Conservation (phyloP, 2,113 vertebrate genomes). For the Promerops cafer region DNA sequence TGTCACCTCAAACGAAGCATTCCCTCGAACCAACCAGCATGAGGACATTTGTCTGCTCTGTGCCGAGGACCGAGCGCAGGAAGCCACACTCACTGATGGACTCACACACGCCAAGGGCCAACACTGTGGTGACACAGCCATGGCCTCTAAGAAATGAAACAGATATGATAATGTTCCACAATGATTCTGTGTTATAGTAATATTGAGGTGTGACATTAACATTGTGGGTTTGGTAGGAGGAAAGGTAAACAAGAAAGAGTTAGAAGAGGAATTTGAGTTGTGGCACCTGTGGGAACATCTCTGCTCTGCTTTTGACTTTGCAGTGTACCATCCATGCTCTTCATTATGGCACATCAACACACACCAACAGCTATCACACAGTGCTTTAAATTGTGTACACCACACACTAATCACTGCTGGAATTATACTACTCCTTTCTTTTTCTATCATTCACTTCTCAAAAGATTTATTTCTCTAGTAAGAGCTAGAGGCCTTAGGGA, state of each 20-base stretch:
- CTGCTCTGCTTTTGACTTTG: neutral
- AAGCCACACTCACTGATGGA: neutral
- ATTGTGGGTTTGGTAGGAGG: neutral
- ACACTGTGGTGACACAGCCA: neutral
- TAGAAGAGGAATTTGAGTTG: neutral
- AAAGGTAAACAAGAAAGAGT: neutral
- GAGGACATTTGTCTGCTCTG: neutral
- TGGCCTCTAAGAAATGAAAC: neutral
- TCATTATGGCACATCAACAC: neutral
- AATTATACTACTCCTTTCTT: neutral
- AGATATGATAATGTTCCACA: neutral
- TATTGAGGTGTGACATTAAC: neutral
- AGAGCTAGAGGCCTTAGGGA: neutral
- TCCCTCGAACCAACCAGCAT: neutral
- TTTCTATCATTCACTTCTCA: neutral
- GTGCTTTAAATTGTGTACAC: neutral
- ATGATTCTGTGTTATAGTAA: neutral
- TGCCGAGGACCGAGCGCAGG: neutral
- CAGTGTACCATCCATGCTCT: neutral
- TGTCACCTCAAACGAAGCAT: neutral
- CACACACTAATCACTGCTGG: neutral
- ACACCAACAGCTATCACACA: neutral
- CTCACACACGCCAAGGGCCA: fast-evolving
- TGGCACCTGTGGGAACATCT: neutral
- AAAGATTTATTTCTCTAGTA: neutral